Conservation (phyloP, 2,797 vertebrate species). For the Oceanodroma leucorhoa region DNA sequence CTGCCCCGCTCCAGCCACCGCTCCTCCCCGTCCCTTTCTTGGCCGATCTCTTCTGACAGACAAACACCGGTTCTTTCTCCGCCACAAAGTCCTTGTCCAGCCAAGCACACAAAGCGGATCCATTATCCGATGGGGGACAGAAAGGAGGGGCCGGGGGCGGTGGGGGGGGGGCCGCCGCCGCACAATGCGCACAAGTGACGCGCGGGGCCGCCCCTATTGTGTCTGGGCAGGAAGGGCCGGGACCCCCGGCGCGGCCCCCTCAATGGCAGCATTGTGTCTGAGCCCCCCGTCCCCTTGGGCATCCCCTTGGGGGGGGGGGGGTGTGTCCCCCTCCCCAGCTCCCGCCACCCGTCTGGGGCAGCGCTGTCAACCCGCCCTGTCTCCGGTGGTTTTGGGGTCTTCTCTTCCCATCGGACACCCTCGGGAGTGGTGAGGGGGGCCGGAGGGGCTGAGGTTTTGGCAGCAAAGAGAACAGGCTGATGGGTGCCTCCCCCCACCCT, state of each 20-base stretch:
- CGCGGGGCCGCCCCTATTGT: conserved; percentile 83
- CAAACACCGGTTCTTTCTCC: conserved; percentile 81
- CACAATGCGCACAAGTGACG: conserved; percentile 84
- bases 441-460: neutral
- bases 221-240: conserved; percentile 84
- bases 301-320: neutral
- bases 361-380: accelerated
- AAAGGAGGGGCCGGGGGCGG: conserved; percentile 19
- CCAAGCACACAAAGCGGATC: conserved; percentile 80
- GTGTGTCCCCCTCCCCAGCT: neutral
- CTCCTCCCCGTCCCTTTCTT: conserved; percentile 51
- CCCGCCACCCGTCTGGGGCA: neutral
- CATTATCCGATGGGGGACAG: conserved; percentile 72
- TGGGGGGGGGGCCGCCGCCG: neutral
- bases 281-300: conserved; percentile 73
- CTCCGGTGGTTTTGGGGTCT: neutral
- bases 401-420: neutral
- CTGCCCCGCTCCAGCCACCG: neutral
- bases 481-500: accelerated
- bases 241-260: conserved; percentile 83
- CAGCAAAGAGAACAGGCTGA: accelerated
- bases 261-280: conserved; percentile 91
- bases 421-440: neutral
- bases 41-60: conserved; percentile 75
- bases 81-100: conserved; percentile 76